Conservation (phyloP, 2,113 vertebrate species). For the Microcebus jonahi region DNA sequence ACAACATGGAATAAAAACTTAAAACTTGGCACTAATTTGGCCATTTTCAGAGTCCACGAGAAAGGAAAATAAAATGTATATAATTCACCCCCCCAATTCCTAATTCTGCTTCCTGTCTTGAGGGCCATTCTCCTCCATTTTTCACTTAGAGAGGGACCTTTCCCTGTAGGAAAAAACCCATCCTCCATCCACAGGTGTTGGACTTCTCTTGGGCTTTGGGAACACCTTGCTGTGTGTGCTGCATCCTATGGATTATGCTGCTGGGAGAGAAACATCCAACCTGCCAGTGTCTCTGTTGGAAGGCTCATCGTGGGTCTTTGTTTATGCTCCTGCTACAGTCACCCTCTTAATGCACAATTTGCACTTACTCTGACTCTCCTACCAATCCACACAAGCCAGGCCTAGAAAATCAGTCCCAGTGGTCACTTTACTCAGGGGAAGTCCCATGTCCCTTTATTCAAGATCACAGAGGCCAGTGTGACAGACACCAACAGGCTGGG, state of each 20-base stretch:
- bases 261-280: background rate
- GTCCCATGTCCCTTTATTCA: background rate
- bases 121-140: background rate
- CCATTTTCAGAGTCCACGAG: background rate
- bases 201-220: background rate
- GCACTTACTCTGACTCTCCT: background rate
- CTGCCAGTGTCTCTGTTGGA: background rate
- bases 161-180: background rate
- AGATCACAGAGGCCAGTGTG: background rate
- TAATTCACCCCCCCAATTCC: background rate
- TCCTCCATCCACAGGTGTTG: background rate
- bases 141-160: background rate
- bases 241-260: background rate
- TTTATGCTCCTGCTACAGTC: background rate
- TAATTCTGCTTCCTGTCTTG: background rate
- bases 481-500: background rate
- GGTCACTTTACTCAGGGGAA: background rate
- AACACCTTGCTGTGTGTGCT: background rate
- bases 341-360: background rate
- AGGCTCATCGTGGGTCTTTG: background rate
- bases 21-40: background rate
- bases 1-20: background rate
- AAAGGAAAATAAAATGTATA: background rate
- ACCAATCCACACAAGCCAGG: background rate
- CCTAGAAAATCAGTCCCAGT: background rate